Evolutionary conservation across 2,113 vertebrate genomes (phyloP), one percentile per base, ranked within the genome.

Genomic region (Cheirogaleus medius): DNA sequence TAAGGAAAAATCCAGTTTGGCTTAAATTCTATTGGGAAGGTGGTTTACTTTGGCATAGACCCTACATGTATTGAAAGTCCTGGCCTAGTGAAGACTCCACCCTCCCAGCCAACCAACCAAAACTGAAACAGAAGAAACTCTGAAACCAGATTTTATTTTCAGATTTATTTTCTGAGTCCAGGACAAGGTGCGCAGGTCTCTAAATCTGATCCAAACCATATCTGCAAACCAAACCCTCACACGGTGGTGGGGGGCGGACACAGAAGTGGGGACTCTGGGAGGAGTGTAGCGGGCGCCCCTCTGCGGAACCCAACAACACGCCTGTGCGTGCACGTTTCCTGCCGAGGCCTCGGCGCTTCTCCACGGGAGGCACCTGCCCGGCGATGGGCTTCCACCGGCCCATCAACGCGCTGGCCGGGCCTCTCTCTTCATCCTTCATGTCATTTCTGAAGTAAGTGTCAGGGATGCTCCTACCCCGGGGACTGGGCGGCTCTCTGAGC

Each of bases 341-440:
- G 44, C 23, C 15, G 12, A 47, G 34, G 23, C 25, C 63, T n/a
- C 32, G 64, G 34, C 9, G n/a, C 14, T 64, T 25, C 37, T 42
- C 17, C 39, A 18, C 12, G 27, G 3, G 25, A 69, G 23, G 15
- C 49, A 1, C 60, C 2, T 3, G 7, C 29, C 29, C 23, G 5
- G 12, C 54, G 1, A 47, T 0, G 20, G 60, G 60, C 20, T 37
- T 34, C 12, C 39, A 20, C 8, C 0, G 44, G 20, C 20, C 60
- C 1, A 0, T 1, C 11, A 42, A 44, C 42, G 9, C 37, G 23
- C 14, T 0, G 1, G 68, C 37, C 44, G 18, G 18, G 12, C 6
- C 18, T 10, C 42, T 49, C 34, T 5, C 37, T 37, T 25, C 32
- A 0, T 32, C 11, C 34, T 32, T 21, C 13, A 11, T 23, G 34